phyloP scores from a whole-genome alignment of 2,113 vertebrate species.

The Pitta sordida region DNA sequence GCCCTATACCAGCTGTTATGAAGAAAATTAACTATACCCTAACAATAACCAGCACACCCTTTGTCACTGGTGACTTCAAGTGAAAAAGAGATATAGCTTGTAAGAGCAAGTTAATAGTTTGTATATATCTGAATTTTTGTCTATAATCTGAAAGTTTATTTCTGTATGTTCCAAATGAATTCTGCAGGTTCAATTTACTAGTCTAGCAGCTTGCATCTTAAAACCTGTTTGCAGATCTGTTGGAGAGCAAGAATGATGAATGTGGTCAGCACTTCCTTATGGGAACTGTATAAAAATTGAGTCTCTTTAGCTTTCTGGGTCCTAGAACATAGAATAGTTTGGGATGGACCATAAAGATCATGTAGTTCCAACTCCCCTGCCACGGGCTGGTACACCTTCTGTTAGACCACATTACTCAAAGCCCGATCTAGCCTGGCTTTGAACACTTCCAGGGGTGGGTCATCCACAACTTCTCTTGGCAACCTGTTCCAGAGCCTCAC shows the following conservation, averaged over 20 bases:
- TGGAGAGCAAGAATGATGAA: background rate
- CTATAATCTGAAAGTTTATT: background rate
- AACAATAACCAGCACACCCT: background rate
- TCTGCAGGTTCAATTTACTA: background rate
- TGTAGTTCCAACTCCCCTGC: too few species aligned
- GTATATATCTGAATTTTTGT: background rate
- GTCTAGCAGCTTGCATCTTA: background rate
- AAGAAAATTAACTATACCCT: background rate
- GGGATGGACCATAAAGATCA: too few species aligned
- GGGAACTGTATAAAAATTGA: background rate
- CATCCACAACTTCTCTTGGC: too few species aligned
- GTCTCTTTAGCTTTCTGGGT: background rate
- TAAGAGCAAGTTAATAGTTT: background rate
- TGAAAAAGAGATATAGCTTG: background rate
- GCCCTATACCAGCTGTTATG: background rate
- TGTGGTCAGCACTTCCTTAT: background rate
- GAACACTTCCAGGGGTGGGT: too few species aligned
- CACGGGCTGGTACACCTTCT: too few species aligned
- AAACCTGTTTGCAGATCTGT: background rate
- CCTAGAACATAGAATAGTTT: too few species aligned
- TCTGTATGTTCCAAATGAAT: background rate
- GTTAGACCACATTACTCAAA: too few species aligned
- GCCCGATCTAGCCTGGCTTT: too few species aligned
- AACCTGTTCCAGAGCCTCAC: too few species aligned
- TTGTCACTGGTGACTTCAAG: background rate